Evolutionary conservation across 2,797 vertebrate genomes (phyloP), one percentile per base, ranked within the genome.

Genomic region (Cyclura pinguis): DNA sequence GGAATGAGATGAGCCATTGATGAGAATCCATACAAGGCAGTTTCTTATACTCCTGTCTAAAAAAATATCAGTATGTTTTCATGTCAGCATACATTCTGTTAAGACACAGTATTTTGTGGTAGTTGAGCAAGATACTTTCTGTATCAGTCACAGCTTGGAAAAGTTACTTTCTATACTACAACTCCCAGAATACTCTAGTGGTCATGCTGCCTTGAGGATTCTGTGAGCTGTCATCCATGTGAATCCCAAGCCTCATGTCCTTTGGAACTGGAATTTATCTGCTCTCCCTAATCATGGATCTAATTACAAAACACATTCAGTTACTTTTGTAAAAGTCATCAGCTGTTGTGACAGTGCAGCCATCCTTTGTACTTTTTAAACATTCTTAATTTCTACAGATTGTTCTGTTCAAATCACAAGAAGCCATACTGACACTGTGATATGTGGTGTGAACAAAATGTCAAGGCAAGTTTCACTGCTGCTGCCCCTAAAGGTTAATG

Each of bases 401-500:
- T 87, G 88, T 84, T 92, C 76, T 90, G 67, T 47, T 9, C 83
- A 50, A 64, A 55, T 1, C 24, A 13, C 73, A 59, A 88, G 74
- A 67, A 73, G 20, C 4, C 0, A 1, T 38, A 20, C 18, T 87
- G 74, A 93, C 29, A 82, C 0, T 4, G 2, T 9, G 1, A 89
- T 84, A 91, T 62, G 8, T 1, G 62, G n/a, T 83, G 52, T 87
- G 62, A 91, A 29, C 29, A 84, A 95, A 95, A 91, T 91, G 67
- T 24, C 73, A 82, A 81, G 57, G 67, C 50, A 81, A 86, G 29
- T 18, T 85, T 67, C 2, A 10, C 0, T 90, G 38, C 74, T 92
- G 76, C 1, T 77, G 87, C 55, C 83, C 10, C n/a, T 42, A 10
- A 18, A n/a, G 92, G 72, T 85, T 84, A 85, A 86, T 52, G 85